phyloP scores from a whole-genome alignment of 2,888 invertebrate genomes.

The Lordiphosa andalusiaca region DNA sequence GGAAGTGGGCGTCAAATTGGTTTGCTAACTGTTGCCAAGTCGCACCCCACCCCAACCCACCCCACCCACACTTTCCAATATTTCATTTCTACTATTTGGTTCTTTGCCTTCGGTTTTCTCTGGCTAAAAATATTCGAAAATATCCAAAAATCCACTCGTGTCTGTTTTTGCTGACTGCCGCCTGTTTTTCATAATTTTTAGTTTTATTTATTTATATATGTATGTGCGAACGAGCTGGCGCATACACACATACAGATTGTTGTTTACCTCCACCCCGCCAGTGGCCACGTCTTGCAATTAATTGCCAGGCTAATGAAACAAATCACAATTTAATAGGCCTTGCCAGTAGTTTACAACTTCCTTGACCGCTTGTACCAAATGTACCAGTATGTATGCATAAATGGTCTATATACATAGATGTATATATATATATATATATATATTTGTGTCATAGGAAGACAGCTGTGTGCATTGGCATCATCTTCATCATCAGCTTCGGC shows the following conservation, averaged over 20 bases:
- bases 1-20: slow-evolving; percentile 55
- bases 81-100: slow-evolving; percentile 46
- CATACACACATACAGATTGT: slow-evolving; percentile 41
- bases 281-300: slow-evolving; percentile 11
- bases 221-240: slow-evolving; percentile 8
- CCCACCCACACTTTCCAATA: slow-evolving; percentile 54
- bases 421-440: slow-evolving; percentile 1
- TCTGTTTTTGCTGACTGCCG: slow-evolving; percentile 38
- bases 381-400: slow-evolving; percentile 12
- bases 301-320: slow-evolving; percentile 41
- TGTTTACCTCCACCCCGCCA: slow-evolving; percentile 44
- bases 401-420: slow-evolving; percentile 2
- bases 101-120: slow-evolving; percentile 33
- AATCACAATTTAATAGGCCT: slow-evolving; percentile 61
- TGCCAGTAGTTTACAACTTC: slow-evolving; percentile 62
- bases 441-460: slow-evolving; percentile 54
- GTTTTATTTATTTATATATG: slow-evolving; percentile 63
- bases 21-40: slow-evolving; percentile 57
- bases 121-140: slow-evolving; percentile 64
- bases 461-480: slow-evolving; percentile 63
- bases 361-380: slow-evolving; percentile 34
- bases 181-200: slow-evolving; percentile 66
- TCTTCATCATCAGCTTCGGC: slow-evolving; percentile 42
- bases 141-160: slow-evolving; percentile 42
- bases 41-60: slow-evolving; percentile 16